Conservation (phyloP, 1,140 invertebrate species). For the Drosophila gunungcola region DNA sequence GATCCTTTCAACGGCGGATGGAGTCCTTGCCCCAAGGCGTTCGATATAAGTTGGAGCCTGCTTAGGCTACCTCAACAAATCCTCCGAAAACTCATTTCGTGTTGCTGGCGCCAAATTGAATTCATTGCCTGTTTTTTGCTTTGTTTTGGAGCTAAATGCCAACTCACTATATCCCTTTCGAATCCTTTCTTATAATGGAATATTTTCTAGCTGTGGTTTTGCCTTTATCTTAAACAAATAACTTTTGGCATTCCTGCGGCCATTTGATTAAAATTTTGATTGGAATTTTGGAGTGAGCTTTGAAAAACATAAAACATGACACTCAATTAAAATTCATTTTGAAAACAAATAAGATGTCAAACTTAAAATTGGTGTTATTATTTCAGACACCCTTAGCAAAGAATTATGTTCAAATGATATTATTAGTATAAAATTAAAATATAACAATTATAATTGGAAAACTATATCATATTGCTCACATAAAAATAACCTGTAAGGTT, state of each 20-base stretch:
- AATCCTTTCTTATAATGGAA: conserved; percentile 12
- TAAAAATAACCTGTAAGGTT: no score
- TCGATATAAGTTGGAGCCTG: conserved; percentile 33
- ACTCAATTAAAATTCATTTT: not conserved
- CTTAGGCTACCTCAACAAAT: conserved; percentile 61
- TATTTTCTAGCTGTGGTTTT: conserved; percentile 19
- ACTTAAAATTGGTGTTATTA: not conserved
- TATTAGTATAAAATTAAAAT: no score
- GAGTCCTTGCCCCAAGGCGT: conserved; percentile 40
- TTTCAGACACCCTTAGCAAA: not conserved
- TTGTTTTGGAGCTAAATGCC: conserved; percentile 51
- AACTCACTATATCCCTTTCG: not conserved
- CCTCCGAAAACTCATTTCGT: conserved; percentile 71
- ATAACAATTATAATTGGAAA: no score
- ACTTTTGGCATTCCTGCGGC: conserved; percentile 22
- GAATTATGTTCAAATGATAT: no score
- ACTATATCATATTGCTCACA: no score
- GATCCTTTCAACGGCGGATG: conserved; percentile 29
- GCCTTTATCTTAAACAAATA: conserved; percentile 17
- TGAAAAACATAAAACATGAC: not conserved
- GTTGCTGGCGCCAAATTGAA: conserved; percentile 73
- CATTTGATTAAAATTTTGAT: conserved; percentile 32
- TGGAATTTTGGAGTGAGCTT: not conserved
- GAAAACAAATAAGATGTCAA: not conserved
- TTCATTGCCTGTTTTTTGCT: conserved; percentile 57